These are phyloP conservation scores for Agrochola circellaris DNA, from an alignment of 2,888 invertebrate species.

Conservation along the genomic window DNA sequence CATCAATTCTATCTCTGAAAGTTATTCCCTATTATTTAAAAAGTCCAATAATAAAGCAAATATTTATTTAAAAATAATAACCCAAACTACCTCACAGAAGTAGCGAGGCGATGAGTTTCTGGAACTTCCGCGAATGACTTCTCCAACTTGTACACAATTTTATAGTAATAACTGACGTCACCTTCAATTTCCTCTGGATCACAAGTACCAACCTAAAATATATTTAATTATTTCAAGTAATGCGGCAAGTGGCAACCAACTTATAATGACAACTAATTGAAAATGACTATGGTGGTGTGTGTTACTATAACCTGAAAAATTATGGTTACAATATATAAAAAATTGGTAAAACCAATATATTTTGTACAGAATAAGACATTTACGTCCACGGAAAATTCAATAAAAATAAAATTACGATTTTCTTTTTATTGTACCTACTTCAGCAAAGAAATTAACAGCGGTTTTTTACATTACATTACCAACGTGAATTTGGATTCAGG, in stretches of 20 bases:
- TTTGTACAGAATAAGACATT: too few relatives aligned
- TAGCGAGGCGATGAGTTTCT: slow-evolving; percentile 93
- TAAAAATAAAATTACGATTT: too few relatives aligned
- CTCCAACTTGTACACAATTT: slow-evolving; percentile 96
- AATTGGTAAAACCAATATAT: too few relatives aligned
- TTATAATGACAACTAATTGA: not conserved
- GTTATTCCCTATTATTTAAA: not conserved
- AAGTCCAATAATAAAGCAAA: not conserved
- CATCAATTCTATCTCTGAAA: slow-evolving; percentile 93
- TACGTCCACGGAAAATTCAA: too few relatives aligned
- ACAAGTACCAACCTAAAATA: slow-evolving; percentile 93
- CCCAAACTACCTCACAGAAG: slow-evolving; percentile 85
- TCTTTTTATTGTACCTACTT: too few relatives aligned
- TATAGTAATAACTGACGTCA: slow-evolving; percentile 93
- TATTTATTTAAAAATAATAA: not conserved
- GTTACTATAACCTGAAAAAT: too few relatives aligned
- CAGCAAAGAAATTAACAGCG: too few relatives aligned
- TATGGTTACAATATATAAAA: too few relatives aligned
- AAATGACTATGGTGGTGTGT: too few relatives aligned
- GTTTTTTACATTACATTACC: too few relatives aligned
- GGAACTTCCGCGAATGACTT: slow-evolving; percentile 95
- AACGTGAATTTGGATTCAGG: too few relatives aligned
- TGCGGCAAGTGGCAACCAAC: not conserved
- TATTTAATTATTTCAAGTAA: not conserved
- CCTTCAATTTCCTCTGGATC: slow-evolving; percentile 97